Percentiles rank a stretch among this genome's conserved stretches.
Conservation (phyloP, 2,113 vertebrate species). For the Pontoporia blainvillei region DNA sequence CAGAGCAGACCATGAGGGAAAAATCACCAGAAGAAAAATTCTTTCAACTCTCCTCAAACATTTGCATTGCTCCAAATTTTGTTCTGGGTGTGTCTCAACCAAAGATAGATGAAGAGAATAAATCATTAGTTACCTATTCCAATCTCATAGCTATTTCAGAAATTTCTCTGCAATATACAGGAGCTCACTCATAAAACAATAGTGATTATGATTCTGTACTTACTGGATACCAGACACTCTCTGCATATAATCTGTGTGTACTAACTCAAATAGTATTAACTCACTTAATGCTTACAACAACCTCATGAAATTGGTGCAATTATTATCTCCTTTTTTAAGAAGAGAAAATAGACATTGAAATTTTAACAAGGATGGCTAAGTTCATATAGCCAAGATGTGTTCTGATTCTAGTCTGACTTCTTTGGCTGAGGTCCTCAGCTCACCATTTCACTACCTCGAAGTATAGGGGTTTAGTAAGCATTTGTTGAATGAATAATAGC, state of each 20-base stretch:
- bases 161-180: not conserved
- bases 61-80: conserved; percentile 9
- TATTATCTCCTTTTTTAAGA: not conserved
- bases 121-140: not conserved
- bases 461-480: not conserved
- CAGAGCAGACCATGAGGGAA: not conserved
- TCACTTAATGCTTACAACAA: not conserved
- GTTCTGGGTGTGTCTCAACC: not conserved
- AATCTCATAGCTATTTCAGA: not conserved
- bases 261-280: not conserved
- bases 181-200: not conserved
- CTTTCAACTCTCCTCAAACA: not conserved
- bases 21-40: conserved; percentile 11
- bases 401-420: not conserved
- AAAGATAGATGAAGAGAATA: not conserved
- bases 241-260: not conserved
- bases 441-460: not conserved
- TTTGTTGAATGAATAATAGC: not conserved
- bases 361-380: not conserved
- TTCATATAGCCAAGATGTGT: not conserved
- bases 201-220: not conserved
- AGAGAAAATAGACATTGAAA: not conserved
- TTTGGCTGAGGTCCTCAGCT: not conserved
- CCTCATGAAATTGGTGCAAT: not conserved
- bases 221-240: not conserved